These are phyloP conservation scores for Tauraco erythrolophus DNA, from an alignment of 2,113 vertebrate species.

Conservation along the genomic window DNA sequence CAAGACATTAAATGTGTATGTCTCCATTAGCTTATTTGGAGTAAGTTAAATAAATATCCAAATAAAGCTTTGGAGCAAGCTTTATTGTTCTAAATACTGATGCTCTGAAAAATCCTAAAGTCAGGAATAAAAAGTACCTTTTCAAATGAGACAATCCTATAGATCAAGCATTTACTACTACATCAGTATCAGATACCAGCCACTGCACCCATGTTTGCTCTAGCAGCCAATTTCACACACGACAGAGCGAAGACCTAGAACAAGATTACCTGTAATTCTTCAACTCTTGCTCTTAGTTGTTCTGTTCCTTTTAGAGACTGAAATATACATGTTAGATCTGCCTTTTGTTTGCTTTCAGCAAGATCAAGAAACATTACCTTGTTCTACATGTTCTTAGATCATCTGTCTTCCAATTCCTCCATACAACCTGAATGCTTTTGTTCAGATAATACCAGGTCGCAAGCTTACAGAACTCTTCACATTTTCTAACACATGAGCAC, in stretches of 20 bases:
- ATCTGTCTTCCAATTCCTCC: background rate
- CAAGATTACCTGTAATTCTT: background rate
- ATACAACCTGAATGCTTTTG: background rate
- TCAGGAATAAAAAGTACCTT: background rate
- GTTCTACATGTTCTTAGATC: background rate
- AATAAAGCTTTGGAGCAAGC: background rate
- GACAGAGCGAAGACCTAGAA: background rate
- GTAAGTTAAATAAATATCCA: background rate
- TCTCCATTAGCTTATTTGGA: background rate
- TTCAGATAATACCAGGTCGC: background rate
- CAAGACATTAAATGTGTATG: background rate
- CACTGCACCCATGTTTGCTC: background rate
- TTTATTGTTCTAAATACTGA: background rate
- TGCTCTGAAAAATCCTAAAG: background rate
- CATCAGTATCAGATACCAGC: background rate
- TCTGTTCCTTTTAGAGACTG: background rate
- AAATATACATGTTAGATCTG: background rate
- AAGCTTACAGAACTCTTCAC: background rate
- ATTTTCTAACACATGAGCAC: background rate
- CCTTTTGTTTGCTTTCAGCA: background rate
- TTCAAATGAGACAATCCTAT: background rate
- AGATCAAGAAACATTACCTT: background rate
- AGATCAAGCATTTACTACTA: background rate
- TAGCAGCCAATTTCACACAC: background rate
- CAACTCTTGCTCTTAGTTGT: background rate